Base-by-base conservation (phyloP, 2,113 vertebrate genomes). In the Scartelaos histophorus region DNA sequence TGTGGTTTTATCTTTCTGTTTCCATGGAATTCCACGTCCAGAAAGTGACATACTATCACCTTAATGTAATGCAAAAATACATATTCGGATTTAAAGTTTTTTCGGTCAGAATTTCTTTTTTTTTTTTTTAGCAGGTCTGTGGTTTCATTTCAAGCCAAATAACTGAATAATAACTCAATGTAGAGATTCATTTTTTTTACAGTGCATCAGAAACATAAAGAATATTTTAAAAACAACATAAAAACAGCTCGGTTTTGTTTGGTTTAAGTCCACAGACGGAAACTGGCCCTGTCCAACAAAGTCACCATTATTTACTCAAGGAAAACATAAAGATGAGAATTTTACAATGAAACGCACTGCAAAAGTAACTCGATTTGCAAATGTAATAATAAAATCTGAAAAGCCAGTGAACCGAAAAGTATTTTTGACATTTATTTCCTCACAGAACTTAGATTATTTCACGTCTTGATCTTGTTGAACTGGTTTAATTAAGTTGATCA, bases 261-360 rank as follows among this genome's bases (percentile, higher is more conserved):
- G 11, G 21, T 57, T 24, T 15, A 13, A 13, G 13, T 12, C 56
- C 54, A 57, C 54, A 13, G 54, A 58, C 56, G 25, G 22, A 25
- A 54, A 53, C 51, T 53, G 51, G 56, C 56, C 56, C 56, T 4
- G 21, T 24, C n/a, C 75, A 94, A 92, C 90, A 94, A 43, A 51
- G 15, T 51, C 17, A 19, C n/a, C 19, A 54, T 9, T 10, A 54
- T 54, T 54, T 54, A 53, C 49, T 53, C 16, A n/a, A 21, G 7
- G n/a, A 54, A 21, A 54, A 54, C 17, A 21, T 2, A 54, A 54
- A 54, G 2, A 21, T 1, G 16, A 43, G 7, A 43, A 43, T 10
- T 43, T 7, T 17, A 51, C 16, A 51, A 5, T n/a, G 38, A n/a
- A 54, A 54, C 51, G 7, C 19, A n/a, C 19, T 9, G 49, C 51